phyloP scores from a whole-genome alignment of 2,797 vertebrate species.

The Geotrypetes seraphini region DNA sequence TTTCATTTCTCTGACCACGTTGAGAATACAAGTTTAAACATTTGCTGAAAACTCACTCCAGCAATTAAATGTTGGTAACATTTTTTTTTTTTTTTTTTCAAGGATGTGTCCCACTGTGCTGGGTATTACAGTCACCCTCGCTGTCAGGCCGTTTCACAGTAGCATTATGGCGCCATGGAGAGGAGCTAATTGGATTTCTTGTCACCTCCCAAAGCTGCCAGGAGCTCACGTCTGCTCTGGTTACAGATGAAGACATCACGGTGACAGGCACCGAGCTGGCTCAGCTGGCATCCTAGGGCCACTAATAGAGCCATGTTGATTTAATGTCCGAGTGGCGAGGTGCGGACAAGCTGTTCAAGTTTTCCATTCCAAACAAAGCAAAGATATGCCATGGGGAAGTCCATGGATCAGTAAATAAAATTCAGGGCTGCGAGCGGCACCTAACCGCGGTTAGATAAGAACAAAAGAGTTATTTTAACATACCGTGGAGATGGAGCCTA shows the following conservation, averaged over 20 bases:
- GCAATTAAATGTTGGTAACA: slow-evolving; percentile 38
- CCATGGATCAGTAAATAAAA: slow-evolving; percentile 61
- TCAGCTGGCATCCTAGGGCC: slow-evolving; percentile 92
- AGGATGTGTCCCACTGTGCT: slow-evolving; percentile 52
- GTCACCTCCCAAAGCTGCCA: slow-evolving; percentile 96
- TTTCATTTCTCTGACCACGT: slow-evolving; percentile 37
- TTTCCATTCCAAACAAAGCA: slow-evolving; percentile 68
- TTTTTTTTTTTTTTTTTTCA: slow-evolving; percentile 10
- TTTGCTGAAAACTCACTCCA: slow-evolving; percentile 35
- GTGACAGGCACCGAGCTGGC: slow-evolving; percentile 93
- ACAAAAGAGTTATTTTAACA: too few relatives aligned
- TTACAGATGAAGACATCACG: slow-evolving; percentile 99
- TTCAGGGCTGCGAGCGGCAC: slow-evolving; percentile 47
- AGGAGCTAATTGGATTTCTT: slow-evolving; percentile 99
- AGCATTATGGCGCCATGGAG: slow-evolving; percentile 73
- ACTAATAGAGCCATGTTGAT: slow-evolving; percentile 90
- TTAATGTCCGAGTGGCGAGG: slow-evolving; percentile 77
- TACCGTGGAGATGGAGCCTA: too few relatives aligned
- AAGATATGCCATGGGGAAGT: slow-evolving; percentile 57
- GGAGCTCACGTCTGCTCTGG: slow-evolving; percentile 90
- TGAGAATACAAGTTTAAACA: slow-evolving; percentile 34
- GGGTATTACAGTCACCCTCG: slow-evolving; percentile 57
- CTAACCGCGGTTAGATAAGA: too few relatives aligned
- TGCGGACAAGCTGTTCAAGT: slow-evolving; percentile 86
- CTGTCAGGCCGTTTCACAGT: slow-evolving; percentile 64